A percentile compares a stretch with the other conserved stretches of the same genome.
These are phyloP conservation scores for Ennomos erosarius DNA, from an alignment of 2,888 invertebrate genomes.

Conservation along the genomic window DNA sequence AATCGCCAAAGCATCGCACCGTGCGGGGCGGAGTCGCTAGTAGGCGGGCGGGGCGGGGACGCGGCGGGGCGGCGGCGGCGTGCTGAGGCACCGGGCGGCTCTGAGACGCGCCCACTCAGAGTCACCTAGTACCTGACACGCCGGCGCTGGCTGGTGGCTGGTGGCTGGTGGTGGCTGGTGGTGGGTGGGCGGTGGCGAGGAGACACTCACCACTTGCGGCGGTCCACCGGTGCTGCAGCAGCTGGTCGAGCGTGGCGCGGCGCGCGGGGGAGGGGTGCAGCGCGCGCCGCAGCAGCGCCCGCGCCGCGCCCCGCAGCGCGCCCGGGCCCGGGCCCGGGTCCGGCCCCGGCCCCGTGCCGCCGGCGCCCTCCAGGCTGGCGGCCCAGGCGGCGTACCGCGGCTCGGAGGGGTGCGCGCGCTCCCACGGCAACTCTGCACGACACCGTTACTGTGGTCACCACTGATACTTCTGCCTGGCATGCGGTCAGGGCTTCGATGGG, in stretches of 20 bases:
- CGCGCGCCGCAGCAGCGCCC: slow-evolving; percentile 91
- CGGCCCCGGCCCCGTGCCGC: slow-evolving; percentile 65
- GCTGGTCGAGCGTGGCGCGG: slow-evolving; percentile 88
- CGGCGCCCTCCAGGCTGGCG: slow-evolving; percentile 30
- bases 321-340: slow-evolving; percentile 45
- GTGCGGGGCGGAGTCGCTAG: slow-evolving; percentile 43
- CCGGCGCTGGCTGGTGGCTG: slow-evolving; percentile 52
- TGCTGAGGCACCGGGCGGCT: slow-evolving; percentile 83
- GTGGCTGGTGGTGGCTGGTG: slow-evolving; percentile 13
- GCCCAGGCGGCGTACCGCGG: slow-evolving; percentile 88
- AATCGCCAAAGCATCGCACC: slow-evolving; percentile 93
- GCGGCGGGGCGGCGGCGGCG: slow-evolving; percentile 46
- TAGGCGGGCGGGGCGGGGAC: slow-evolving; percentile 59
- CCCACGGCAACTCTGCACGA: slow-evolving; percentile 96
- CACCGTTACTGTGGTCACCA: no score
- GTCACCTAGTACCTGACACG: slow-evolving; percentile 95
- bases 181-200: slow-evolving; percentile 4
- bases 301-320: slow-evolving; percentile 87
- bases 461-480: background rate
- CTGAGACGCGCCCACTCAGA: slow-evolving; percentile 88
- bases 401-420: slow-evolving; percentile 90
- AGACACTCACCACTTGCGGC: slow-evolving; percentile 32
- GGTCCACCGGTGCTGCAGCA: slow-evolving; percentile 86
- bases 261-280: slow-evolving; percentile 88
- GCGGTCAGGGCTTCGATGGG: background rate